Evolutionary conservation across 2,113 vertebrate genomes (phyloP).

Genomic region (Gymnocephalus cernua): DNA sequence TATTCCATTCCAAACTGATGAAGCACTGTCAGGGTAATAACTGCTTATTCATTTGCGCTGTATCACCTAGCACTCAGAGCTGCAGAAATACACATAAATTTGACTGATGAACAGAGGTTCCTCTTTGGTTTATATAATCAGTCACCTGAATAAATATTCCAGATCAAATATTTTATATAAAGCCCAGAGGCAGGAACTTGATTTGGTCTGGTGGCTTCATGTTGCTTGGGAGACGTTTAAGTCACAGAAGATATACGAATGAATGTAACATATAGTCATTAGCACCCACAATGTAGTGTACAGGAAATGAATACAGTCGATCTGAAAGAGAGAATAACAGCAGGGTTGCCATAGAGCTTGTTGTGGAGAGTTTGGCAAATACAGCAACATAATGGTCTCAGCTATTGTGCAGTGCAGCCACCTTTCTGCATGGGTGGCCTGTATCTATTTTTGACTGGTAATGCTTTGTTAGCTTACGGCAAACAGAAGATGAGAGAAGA

Average conservation of each 20-base stretch:
- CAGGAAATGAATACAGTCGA: slow-evolving; percentile 63
- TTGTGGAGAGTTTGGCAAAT: slow-evolving; percentile 56
- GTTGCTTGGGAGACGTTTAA: slow-evolving; percentile 70
- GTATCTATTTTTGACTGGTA: slow-evolving; percentile 49
- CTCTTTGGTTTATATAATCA: slow-evolving; percentile 55
- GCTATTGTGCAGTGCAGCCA: slow-evolving; percentile 49
- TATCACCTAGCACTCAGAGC: slow-evolving; percentile 17
- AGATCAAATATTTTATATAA: slow-evolving; percentile 74
- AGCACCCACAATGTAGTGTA: slow-evolving; percentile 52
- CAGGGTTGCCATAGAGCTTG: slow-evolving; percentile 73
- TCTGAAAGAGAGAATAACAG: slow-evolving; percentile 36
- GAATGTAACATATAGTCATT: slow-evolving; percentile 64
- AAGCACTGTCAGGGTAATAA: slow-evolving; percentile 22
- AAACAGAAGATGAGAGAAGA: slow-evolving; percentile 46
- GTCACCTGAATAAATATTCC: slow-evolving; percentile 63
- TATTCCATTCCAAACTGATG: slow-evolving; percentile 29
- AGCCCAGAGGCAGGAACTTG: slow-evolving; percentile 52
- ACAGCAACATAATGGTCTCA: slow-evolving; percentile 39
- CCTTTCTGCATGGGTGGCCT: slow-evolving; percentile 58
- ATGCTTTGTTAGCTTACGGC: slow-evolving; percentile 65
- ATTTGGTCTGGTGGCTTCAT: slow-evolving; percentile 61
- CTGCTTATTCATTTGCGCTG: slow-evolving; percentile 30
- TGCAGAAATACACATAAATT: slow-evolving; percentile 44
- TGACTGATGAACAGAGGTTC: slow-evolving; percentile 50
- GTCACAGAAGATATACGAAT: slow-evolving; percentile 46